Percentiles rank a stretch among this genome's conserved stretches.
These are phyloP conservation scores for Heliconius ismenius DNA, from an alignment of 2,888 invertebrate species.

Conservation along the genomic window DNA sequence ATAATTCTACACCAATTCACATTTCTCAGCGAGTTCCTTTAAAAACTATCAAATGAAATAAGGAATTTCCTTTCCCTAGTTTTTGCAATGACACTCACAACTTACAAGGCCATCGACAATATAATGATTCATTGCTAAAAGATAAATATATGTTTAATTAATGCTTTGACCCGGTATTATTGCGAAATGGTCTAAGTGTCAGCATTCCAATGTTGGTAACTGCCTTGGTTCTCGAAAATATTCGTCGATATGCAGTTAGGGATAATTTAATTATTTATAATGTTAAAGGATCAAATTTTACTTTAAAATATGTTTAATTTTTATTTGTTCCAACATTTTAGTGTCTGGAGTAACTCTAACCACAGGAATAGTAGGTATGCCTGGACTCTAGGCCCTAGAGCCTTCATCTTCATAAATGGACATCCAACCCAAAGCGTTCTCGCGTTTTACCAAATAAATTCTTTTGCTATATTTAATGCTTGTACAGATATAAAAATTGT, in stretches of 20 bases:
- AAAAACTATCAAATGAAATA: slow-evolving; percentile 30
- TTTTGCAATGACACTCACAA: slow-evolving; percentile 45
- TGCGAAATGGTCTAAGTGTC: slow-evolving; percentile 38
- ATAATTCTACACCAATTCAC: slow-evolving; percentile 1
- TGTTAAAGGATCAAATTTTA: background rate
- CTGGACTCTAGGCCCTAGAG: too few relatives aligned
- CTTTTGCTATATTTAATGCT: too few relatives aligned
- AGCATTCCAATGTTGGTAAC: slow-evolving; percentile 37
- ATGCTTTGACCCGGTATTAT: slow-evolving; percentile 41
- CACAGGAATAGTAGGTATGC: too few relatives aligned
- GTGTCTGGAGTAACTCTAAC: too few relatives aligned
- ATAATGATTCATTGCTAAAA: slow-evolving; percentile 55
- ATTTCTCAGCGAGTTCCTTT: slow-evolving; percentile 12
- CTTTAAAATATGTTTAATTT: background rate
- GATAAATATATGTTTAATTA: slow-evolving; percentile 46
- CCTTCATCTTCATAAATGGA: too few relatives aligned
- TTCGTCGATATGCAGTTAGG: background rate
- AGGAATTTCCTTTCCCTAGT: slow-evolving; percentile 66
- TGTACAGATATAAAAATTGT: too few relatives aligned
- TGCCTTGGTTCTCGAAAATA: slow-evolving; percentile 9
- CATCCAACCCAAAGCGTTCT: too few relatives aligned
- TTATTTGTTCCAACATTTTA: too few relatives aligned
- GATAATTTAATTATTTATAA: background rate
- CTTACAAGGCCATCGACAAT: slow-evolving; percentile 55
- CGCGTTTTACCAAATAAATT: too few relatives aligned